These are phyloP conservation scores for Empidonax traillii DNA, from an alignment of 2,113 vertebrate genomes.

Conservation along the genomic window DNA sequence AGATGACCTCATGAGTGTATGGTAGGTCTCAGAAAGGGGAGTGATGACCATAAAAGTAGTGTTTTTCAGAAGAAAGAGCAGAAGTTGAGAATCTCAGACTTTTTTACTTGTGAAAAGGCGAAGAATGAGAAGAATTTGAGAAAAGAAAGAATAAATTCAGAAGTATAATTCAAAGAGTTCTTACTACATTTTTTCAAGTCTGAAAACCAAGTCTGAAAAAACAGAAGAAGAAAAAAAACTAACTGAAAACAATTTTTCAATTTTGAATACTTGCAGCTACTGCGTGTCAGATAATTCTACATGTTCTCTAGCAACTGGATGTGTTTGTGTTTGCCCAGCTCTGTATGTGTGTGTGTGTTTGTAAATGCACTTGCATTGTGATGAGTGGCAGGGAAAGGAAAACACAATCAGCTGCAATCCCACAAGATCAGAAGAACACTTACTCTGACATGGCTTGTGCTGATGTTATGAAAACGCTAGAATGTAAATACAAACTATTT, in stretches of 20 bases:
- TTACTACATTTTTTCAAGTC: no score
- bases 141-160: no score
- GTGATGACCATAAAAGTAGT: not conserved
- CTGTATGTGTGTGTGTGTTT: not conserved
- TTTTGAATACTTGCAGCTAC: not conserved
- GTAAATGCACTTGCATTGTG: not conserved
- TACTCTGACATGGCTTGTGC: not conserved
- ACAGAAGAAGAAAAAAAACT: not conserved
- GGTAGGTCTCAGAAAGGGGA: not conserved
- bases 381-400: not conserved
- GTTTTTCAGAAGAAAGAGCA: not conserved
- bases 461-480: conserved; percentile 35
- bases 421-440: not conserved
- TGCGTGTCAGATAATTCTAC: not conserved
- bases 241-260: not conserved
- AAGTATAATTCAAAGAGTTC: no score
- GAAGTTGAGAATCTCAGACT: not conserved
- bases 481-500: conserved; percentile 60
- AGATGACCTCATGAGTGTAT: not conserved
- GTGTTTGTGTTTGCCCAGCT: not conserved
- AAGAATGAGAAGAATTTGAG: no score
- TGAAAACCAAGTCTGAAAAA: no score
- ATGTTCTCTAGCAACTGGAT: not conserved
- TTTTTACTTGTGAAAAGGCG: no score
- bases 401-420: not conserved